Conservation (phyloP, 1,140 invertebrate species). For the Sminthurinus signatus region DNA sequence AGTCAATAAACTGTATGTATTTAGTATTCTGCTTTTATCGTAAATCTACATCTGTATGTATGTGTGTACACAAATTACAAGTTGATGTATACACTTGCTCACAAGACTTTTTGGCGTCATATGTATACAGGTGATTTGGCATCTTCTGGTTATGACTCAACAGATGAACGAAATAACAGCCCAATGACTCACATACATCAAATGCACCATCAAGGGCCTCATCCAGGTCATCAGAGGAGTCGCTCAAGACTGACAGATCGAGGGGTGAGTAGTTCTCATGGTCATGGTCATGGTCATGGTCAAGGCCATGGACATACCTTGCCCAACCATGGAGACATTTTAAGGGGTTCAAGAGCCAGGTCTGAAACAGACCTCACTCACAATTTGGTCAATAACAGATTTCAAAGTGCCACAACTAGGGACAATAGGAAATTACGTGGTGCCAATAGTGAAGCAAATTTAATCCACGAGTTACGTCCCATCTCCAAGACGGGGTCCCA, state of each 20-base stretch:
- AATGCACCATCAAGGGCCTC: not conserved
- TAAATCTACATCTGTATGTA: too few relatives aligned
- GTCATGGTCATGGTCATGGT: not conserved
- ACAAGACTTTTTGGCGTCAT: too few relatives aligned
- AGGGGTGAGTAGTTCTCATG: not conserved
- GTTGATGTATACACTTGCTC: too few relatives aligned
- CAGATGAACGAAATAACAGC: conserved; percentile 51
- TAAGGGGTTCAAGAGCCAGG: conserved; percentile 30
- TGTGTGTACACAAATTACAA: too few relatives aligned
- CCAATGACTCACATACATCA: not conserved
- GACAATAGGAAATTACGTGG: not conserved
- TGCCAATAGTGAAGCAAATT: conserved; percentile 62
- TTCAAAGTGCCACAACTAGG: conserved; percentile 16
- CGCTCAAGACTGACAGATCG: conserved; percentile 8
- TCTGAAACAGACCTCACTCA: conserved; percentile 32
- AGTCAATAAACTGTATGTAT: too few relatives aligned
- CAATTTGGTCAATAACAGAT: conserved; percentile 29
- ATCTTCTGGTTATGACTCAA: conserved; percentile 82
- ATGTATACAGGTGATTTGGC: too few relatives aligned
- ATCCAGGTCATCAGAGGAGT: conserved; percentile 10
- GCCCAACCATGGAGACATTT: too few relatives aligned
- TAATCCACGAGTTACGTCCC: conserved; percentile 49
- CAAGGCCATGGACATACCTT: not conserved
- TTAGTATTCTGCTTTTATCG: too few relatives aligned
- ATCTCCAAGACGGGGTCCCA: conserved; percentile 13